Evolutionary conservation across 2,888 invertebrate genomes (phyloP).

Genomic region (Charanyca ferruginea): DNA sequence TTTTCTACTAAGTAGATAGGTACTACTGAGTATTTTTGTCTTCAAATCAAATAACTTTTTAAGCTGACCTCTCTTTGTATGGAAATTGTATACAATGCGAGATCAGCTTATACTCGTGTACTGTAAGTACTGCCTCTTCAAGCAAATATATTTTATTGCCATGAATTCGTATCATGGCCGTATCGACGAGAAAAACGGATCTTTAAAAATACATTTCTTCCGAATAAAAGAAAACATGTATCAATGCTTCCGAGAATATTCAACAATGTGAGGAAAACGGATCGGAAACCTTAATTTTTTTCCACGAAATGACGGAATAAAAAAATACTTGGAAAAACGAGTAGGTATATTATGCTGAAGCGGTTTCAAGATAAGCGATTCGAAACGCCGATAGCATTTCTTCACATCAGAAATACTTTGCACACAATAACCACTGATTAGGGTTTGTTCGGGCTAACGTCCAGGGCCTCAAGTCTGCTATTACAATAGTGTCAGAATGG

Average conservation of each 20-base stretch:
- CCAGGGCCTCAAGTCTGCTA: no score
- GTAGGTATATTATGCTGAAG: background rate
- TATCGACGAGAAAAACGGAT: background rate
- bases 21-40: no score
- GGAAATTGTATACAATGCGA: no score
- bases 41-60: no score
- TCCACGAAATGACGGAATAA: background rate
- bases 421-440: no score
- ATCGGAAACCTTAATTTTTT: constrained; percentile 5
- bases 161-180: background rate
- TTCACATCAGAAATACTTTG: constrained; percentile 39
- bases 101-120: no score
- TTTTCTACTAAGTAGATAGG: no score
- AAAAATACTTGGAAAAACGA: constrained; percentile 20
- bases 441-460: no score
- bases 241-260: background rate
- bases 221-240: background rate
- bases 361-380: constrained; percentile 52
- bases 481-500: no score
- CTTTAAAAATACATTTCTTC: background rate
- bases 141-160: background rate
- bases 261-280: constrained; percentile 10
- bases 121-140: no score
- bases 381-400: constrained; percentile 46
- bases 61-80: no score